phyloP scores from a whole-genome alignment of 2,797 vertebrate species.

The Dendrocincla fuliginosa region DNA sequence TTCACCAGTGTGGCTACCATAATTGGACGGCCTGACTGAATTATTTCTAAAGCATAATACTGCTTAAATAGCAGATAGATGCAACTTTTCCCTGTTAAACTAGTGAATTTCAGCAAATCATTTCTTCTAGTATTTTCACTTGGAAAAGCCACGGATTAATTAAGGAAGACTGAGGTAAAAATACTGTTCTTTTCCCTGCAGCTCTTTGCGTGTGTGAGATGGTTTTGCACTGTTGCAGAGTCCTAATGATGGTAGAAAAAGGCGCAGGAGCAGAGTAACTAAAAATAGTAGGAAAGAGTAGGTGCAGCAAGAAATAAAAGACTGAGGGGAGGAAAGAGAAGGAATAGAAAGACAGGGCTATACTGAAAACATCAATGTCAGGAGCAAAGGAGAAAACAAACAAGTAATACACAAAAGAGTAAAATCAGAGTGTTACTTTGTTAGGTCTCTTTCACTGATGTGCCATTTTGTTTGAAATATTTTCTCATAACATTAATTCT shows the following conservation, averaged over 20 bases:
- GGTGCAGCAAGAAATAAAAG: background rate
- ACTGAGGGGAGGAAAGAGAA: background rate
- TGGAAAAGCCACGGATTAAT: background rate
- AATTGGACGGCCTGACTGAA: background rate
- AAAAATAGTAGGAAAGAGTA: background rate
- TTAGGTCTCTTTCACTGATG: background rate
- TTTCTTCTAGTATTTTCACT: background rate
- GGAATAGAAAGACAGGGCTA: background rate
- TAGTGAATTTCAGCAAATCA: background rate
- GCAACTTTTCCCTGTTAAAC: background rate
- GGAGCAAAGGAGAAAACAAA: background rate
- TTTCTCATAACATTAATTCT: background rate
- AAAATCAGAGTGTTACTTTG: background rate
- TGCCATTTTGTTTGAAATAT: background rate
- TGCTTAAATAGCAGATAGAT: background rate
- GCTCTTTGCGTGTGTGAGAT: background rate
- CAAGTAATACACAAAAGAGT: background rate
- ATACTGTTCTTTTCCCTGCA: background rate
- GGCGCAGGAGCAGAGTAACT: background rate
- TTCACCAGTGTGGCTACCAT: background rate
- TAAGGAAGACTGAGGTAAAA: background rate
- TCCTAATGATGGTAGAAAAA: background rate
- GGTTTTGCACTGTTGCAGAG: background rate
- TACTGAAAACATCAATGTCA: background rate
- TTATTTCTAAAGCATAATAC: background rate